Base-by-base conservation (phyloP, 2,113 vertebrate genomes). In the Bubo bubo region DNA sequence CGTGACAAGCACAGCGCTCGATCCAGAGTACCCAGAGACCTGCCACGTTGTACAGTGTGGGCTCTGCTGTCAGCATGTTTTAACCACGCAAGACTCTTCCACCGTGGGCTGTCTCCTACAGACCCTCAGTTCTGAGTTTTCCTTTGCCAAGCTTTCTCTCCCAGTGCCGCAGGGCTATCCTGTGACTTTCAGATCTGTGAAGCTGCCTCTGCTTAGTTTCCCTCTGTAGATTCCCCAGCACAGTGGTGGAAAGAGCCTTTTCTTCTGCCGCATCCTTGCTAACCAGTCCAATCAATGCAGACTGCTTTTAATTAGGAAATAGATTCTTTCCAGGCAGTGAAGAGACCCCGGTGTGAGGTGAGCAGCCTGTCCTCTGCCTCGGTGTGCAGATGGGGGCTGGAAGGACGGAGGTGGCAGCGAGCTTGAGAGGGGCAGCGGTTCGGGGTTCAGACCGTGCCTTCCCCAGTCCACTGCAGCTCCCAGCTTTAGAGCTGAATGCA, bases 241-340 rank as follows among this genome's bases (percentile, higher is more conserved):
- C 79, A 59, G 73, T 6, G 63, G 72, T 72, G 34, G 50, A 79
- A 75, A 9, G 12, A 88, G 59, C 47, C 43, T 93, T 79, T 88
- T 66, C 63, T 74, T 64, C 35, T 85, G 67, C 85, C 67, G 16
- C 19, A 9, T 88, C 85, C 71, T 72, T 45, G 24, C 59, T 77
- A 41, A 41, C 12, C 28, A 45, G 39, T 49, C 27, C 43, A 5
- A 17, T 72, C 66, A 15, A 15, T 52, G 67, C 67, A 39, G 75
- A 3, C 34, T 72, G 87, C 62, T 93, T 85, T 87, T 90, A 72
- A 79, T 93, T 85, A 94, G 87, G 13, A 52, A 52, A 39, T 41
- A 27, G 85, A 79, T 73, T 18, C 6, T 96, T 95, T 94, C 90
- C 92, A 94, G 85, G 34, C n/a, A 7, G 47, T 66, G 7, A 49